Evolutionary conservation across 2,888 invertebrate genomes (phyloP).

Genomic region (Aphrophora alni): DNA sequence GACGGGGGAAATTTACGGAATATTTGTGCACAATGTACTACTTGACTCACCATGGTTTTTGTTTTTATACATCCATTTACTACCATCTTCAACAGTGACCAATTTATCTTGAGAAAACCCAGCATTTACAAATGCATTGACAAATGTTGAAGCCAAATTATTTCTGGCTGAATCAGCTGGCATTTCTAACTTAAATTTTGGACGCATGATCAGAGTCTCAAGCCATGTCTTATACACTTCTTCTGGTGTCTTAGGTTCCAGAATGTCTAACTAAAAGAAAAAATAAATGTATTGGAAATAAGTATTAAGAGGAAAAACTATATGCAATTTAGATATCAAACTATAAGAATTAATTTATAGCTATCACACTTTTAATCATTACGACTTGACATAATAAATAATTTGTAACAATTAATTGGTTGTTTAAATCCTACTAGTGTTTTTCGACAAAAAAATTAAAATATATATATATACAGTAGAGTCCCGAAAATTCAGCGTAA

Average conservation of each 20-base stretch:
- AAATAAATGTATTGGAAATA: too few relatives aligned
- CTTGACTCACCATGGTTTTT: conserved; percentile 88
- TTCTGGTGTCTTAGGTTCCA: conserved; percentile 99
- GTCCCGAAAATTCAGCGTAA: too few relatives aligned
- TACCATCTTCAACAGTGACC: conserved; percentile 82
- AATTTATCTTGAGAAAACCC: conserved; percentile 97
- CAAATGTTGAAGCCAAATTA: conserved; percentile 96
- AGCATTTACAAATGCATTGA: conserved; percentile 98
- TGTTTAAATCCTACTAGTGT: too few relatives aligned
- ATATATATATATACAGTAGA: too few relatives aligned
- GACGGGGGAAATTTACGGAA: too few relatives aligned
- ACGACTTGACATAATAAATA: too few relatives aligned
- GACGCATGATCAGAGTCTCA: conserved; percentile 62
- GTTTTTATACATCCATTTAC: conserved; percentile 93
- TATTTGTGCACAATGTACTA: too few relatives aligned
- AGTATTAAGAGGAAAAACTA: not conserved
- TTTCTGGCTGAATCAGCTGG: conserved; percentile 92
- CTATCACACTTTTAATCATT: too few relatives aligned
- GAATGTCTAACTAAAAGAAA: conserved; percentile 81
- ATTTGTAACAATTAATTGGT: too few relatives aligned
- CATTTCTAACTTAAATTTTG: conserved; percentile 55
- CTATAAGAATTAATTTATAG: too few relatives aligned
- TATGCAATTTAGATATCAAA: too few relatives aligned
- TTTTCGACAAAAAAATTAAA: too few relatives aligned
- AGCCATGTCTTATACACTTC: conserved; percentile 98